Base-by-base conservation (phyloP, 2,888 invertebrate genomes). In the Hirudinaria manillensis region DNA sequence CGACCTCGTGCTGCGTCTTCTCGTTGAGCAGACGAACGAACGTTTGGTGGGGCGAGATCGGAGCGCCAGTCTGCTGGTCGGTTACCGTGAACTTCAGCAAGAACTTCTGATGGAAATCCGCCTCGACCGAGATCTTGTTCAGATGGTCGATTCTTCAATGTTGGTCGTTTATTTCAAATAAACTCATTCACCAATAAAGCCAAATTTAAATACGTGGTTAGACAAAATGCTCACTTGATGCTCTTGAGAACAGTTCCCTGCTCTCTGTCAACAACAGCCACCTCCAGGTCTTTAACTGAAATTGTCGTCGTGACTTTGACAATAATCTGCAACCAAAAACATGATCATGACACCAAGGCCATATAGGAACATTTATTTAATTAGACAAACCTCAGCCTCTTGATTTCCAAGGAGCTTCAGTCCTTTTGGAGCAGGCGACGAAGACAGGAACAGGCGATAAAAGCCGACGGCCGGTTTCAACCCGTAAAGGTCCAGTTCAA, bases 51-150 rank as follows among this genome's bases (percentile, higher is more conserved):
- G 86, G 91, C 55, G 89, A 86, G 82, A 93, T 89, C 0, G 91
- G 85, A 82, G 91, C n/a, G 10, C 88, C 83, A 6, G 85, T 88
- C 71, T 87, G 87, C 81, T 90, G 89, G 85, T 94, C 93, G 76
- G 89, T 89, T 21, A 97, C 87, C 0, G 88, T 86, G 84, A 94
- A 92, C 84, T 92, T 92, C 80, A 95, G 87, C 0, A 91, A 87
- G 76, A 99, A 86, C 87, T 92, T 93, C 85, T 97, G 96, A 81
- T 93, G 91, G 80, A 91, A 90, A 86, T 98, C 97, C 7, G 93
- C 93, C 80, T 92, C 91, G 27, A 96, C 86, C 0, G 87, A 81
- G 45, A 93, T 85, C 83, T 92, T 92, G 77, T 89, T 89, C 0
- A 93, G 93, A 83, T 90, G 90, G 0, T 87, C 85, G 6, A 96